Evolutionary conservation across 2,113 vertebrate genomes (phyloP).

Genomic region (Campylomormyrus tamandua): DNA sequence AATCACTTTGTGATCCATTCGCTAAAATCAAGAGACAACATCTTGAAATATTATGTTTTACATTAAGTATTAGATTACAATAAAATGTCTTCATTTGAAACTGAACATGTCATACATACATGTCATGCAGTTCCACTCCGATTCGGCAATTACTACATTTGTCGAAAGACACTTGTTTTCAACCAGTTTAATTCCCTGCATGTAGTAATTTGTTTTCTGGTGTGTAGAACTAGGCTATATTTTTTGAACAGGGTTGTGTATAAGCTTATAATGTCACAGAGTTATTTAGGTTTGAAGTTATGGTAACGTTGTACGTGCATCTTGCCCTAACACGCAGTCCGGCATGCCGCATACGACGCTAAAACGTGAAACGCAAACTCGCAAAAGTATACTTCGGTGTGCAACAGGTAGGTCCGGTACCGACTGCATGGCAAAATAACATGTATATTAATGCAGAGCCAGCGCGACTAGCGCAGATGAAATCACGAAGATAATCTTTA

Average conservation of each 20-base stretch:
- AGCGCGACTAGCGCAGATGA: neutral
- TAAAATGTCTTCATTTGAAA: neutral
- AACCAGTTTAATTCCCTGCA: neutral
- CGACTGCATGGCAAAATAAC: neutral
- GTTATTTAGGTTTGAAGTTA: neutral
- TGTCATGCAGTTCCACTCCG: neutral
- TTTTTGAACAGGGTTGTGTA: neutral
- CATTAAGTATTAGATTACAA: neutral
- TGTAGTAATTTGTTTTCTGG: neutral
- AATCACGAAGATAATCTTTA: neutral
- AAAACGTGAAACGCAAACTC: neutral
- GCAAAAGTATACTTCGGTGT: neutral
- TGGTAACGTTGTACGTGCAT: neutral
- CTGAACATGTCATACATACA: neutral
- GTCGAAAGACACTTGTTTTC: neutral
- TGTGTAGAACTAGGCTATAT: neutral
- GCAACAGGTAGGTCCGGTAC: neutral
- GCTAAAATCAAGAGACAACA: neutral
- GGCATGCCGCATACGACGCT: neutral
- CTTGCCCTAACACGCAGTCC: neutral
- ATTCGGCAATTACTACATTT: neutral
- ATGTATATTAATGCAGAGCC: neutral
- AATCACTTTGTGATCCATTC: neutral
- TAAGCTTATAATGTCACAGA: neutral
- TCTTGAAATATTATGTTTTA: neutral